Evolutionary conservation across 1,140 invertebrate genomes (phyloP).

Genomic region (Parapsyche elsis): DNA sequence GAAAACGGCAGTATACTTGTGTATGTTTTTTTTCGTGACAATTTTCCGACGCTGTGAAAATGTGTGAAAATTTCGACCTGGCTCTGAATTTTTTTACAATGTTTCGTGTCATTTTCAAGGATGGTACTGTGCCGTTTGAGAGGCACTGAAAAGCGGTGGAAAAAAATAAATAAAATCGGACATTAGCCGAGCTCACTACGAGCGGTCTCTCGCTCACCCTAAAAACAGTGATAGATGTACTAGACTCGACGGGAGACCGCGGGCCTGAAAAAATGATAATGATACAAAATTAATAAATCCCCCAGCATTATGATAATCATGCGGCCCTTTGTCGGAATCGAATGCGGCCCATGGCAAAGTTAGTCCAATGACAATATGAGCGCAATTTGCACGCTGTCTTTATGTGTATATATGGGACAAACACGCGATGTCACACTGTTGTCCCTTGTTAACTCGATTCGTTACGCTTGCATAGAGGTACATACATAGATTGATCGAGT

Average conservation of each 20-base stretch:
- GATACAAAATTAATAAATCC: constrained; percentile 48
- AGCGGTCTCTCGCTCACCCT: constrained; percentile 41
- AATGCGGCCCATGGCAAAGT: background rate
- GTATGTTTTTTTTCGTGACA: too few species aligned
- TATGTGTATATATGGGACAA: background rate
- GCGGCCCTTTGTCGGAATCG: constrained; percentile 13
- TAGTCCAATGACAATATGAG: background rate
- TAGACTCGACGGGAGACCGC: constrained; percentile 22
- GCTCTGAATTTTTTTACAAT: background rate
- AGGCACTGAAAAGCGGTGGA: too few species aligned
- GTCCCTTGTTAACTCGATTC: too few species aligned
- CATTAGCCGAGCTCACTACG: constrained; percentile 25
- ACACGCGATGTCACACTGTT: background rate
- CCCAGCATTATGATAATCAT: constrained; percentile 35
- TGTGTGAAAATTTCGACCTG: too few species aligned
- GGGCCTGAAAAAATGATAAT: constrained; percentile 45
- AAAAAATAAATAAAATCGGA: constrained; percentile 10
- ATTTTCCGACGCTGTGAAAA: too few species aligned
- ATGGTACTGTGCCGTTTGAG: too few species aligned
- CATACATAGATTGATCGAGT: too few species aligned
- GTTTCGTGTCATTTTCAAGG: too few species aligned
- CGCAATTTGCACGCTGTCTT: constrained; percentile 1
- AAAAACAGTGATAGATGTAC: constrained; percentile 49
- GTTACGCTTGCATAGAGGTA: too few species aligned
- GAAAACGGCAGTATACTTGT: too few species aligned